Conservation (phyloP, 2,797 vertebrate species). For the Gobio occitaniae region DNA sequence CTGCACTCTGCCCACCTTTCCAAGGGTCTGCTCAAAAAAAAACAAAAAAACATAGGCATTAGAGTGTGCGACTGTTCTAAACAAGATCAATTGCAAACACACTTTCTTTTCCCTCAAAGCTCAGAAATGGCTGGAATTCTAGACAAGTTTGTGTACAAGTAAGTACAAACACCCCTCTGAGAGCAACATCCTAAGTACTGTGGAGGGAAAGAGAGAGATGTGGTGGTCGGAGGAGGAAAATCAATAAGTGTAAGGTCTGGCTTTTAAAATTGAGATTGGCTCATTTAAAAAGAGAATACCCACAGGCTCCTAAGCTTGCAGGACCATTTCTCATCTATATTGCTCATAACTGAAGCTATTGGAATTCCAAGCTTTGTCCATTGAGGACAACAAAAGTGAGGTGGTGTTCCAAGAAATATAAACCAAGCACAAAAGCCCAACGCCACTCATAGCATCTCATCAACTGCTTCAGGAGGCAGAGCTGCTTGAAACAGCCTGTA, state of each 20-base stretch:
- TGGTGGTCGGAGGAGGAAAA: slow-evolving; percentile 8
- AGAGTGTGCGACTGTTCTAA: background rate
- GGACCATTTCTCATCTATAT: slow-evolving; percentile 66
- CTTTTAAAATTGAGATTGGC: slow-evolving; percentile 52
- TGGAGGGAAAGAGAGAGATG: background rate
- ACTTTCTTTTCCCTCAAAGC: background rate
- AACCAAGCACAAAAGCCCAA: background rate
- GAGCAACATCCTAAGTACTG: slow-evolving; percentile 22
- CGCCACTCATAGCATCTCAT: background rate
- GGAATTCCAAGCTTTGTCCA: slow-evolving; percentile 39
- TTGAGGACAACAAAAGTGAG: slow-evolving; percentile 53
- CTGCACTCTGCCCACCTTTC: slow-evolving; percentile 97
- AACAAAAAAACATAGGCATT: background rate
- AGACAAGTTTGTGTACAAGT: background rate
- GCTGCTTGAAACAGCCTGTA: slow-evolving; percentile 6
- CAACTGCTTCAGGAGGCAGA: slow-evolving; percentile 19
- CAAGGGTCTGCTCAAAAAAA: slow-evolving; percentile 85
- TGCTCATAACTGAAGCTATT: slow-evolving; percentile 60
- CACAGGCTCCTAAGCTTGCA: slow-evolving; percentile 51
- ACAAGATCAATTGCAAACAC: background rate
- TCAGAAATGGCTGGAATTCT: slow-evolving; percentile 16
- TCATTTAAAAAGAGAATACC: slow-evolving; percentile 54
- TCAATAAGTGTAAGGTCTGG: slow-evolving; percentile 48
- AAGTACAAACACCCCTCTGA: slow-evolving; percentile 21
- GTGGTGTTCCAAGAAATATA: slow-evolving; percentile 44